These are phyloP conservation scores for Apis cerana DNA, from an alignment of 1,140 invertebrate genomes.

Conservation along the genomic window DNA sequence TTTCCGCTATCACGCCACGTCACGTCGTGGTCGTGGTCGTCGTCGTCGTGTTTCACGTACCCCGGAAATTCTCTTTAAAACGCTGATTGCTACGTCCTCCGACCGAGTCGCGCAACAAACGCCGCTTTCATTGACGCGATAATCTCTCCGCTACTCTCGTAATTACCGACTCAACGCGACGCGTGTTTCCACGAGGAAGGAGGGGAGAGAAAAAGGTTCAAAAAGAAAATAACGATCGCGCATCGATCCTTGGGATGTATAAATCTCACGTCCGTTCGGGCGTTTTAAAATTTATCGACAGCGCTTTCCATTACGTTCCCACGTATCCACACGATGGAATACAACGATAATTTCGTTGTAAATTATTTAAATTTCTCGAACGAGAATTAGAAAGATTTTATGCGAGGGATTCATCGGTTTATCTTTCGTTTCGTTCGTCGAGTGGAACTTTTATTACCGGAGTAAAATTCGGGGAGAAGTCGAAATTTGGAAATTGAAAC, in stretches of 20 bases:
- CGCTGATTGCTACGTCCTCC: slow-evolving; percentile 44
- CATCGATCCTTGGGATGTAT: neutral
- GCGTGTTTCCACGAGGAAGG: no score
- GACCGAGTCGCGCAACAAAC: slow-evolving; percentile 32
- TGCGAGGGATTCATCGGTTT: no score
- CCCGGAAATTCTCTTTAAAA: slow-evolving; percentile 51
- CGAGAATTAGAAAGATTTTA: no score
- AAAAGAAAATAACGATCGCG: neutral
- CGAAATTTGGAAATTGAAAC: neutral
- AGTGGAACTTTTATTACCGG: no score
- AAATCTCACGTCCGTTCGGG: slow-evolving; percentile 20
- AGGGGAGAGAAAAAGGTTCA: neutral
- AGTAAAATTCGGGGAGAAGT: neutral
- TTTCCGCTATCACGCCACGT: slow-evolving; percentile 1
- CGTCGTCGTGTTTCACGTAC: neutral
- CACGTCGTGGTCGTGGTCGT: neutral
- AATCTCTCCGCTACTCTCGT: slow-evolving; percentile 36
- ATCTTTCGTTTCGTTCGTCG: no score
- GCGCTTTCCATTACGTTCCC: no score
- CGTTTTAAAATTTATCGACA: slow-evolving; percentile 31
- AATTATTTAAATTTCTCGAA: no score
- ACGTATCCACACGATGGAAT: no score
- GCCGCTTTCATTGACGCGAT: slow-evolving; percentile 19
- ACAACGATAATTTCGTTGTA: no score
- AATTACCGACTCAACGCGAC: neutral